phyloP scores from a whole-genome alignment of 2,888 invertebrate species.

The Acleris cristana region DNA sequence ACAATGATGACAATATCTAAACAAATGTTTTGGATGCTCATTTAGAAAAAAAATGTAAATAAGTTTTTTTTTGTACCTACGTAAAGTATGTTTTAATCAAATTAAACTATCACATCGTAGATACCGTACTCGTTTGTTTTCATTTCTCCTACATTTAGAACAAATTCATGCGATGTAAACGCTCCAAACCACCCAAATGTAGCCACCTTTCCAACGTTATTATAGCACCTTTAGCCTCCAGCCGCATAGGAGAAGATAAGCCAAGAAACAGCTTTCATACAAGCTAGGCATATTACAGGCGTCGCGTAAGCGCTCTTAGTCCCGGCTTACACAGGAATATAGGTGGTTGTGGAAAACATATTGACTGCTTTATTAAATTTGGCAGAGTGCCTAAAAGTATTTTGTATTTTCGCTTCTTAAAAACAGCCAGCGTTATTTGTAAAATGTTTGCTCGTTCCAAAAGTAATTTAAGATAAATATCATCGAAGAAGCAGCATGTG shows the following conservation, averaged over 20 bases:
- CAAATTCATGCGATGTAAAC: neutral
- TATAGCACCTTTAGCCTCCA: slow-evolving; percentile 29
- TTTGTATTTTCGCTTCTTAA: slow-evolving; percentile 32
- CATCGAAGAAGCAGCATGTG: slow-evolving; percentile 10
- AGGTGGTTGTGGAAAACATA: slow-evolving; percentile 34
- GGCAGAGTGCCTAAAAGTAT: slow-evolving; percentile 37
- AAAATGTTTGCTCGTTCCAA: slow-evolving; percentile 16
- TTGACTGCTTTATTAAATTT: slow-evolving; percentile 39
- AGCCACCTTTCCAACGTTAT: slow-evolving; percentile 23
- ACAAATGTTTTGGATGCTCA: too few relatives aligned
- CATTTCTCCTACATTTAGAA: neutral
- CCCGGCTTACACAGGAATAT: slow-evolving; percentile 26
- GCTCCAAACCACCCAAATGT: slow-evolving; percentile 15
- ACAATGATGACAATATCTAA: too few relatives aligned
- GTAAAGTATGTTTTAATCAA: too few relatives aligned
- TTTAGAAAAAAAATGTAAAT: too few relatives aligned
- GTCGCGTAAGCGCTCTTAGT: slow-evolving; percentile 28
- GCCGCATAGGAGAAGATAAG: slow-evolving; percentile 29
- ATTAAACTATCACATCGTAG: too few relatives aligned
- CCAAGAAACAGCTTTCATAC: slow-evolving; percentile 36
- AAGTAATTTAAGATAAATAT: slow-evolving; percentile 1
- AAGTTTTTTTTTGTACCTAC: too few relatives aligned
- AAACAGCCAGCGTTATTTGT: slow-evolving; percentile 24
- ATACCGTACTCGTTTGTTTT: too few relatives aligned
- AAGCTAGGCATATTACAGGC: slow-evolving; percentile 34